Percentiles rank a stretch among this genome's conserved stretches.
phyloP scores from a whole-genome alignment of 92 coral and sea anemone genomes.

The Parazoanthus darwini region DNA sequence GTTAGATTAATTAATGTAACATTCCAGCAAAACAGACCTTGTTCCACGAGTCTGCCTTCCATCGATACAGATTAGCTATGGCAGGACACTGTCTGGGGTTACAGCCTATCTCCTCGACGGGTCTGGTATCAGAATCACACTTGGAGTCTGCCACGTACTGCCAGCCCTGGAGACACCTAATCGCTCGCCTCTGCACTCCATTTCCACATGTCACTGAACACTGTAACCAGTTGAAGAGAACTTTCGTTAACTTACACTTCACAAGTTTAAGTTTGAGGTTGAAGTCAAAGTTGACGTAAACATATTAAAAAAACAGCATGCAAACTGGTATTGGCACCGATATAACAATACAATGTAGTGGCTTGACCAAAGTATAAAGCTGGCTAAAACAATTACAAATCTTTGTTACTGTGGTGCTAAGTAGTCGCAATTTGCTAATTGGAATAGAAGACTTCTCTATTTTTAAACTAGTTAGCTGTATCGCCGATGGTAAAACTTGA shows the following conservation, averaged over 20 bases:
- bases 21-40: conserved; percentile 56
- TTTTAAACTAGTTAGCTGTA: too few species aligned
- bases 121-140: conserved; percentile 70
- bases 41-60: conserved; percentile 85
- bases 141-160: conserved; percentile 64
- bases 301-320: too few species aligned
- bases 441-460: too few species aligned
- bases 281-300: neutral
- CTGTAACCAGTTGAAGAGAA: conserved; percentile 41
- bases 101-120: conserved; percentile 65
- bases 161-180: conserved; percentile 68
- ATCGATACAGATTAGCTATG: conserved; percentile 53
- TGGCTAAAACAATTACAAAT: too few species aligned
- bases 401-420: too few species aligned
- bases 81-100: conserved; percentile 54
- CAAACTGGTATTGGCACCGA: too few species aligned
- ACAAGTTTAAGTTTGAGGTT: neutral
- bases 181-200: conserved; percentile 67
- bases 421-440: too few species aligned
- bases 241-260: neutral
- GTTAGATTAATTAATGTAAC: neutral
- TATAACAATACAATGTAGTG: too few species aligned
- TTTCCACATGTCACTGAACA: conserved; percentile 91
- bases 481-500: too few species aligned
- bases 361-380: too few species aligned